Evolutionary conservation across 53 echinoderm and acorn worm species (phyloP), one percentile per base, ranked within the genome.

Genomic region (Stichopus horrens): DNA sequence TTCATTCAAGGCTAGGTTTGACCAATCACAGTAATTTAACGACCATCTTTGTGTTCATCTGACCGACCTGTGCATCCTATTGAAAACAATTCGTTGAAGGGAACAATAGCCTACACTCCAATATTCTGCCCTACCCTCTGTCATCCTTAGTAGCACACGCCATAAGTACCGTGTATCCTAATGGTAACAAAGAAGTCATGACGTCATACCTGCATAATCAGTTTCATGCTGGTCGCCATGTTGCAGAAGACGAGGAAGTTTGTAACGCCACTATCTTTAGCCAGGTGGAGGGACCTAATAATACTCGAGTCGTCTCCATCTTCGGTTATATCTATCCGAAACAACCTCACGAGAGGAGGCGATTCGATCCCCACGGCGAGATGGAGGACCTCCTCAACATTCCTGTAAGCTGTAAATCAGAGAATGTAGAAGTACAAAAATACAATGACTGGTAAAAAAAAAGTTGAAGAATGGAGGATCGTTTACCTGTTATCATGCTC

Each of bases 371-470:
- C 78, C 76, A 91, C 88, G 4, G 98, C 90, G 20, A 93, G 85
- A 75, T 90, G 89, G 55, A 97, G 83, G 57, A 97, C 90, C 16
- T 95, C 95, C 79, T 97, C 93, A 21, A 97, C 98, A 56, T 94
- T 94, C 78, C 88, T 91, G 83, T 95, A 97, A 9, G 98, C 98
- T 96, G 88, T 67, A 23, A 16, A 76, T 7, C 71, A 71, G 71
- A 71, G 71, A 18, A 18, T 71, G 16, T 37, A 37, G 1, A 37
- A 37, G 37, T 37, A 37, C 37, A 37, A 37, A 37, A 37, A 37
- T 37, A 37, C 37, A 37, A 0, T 37, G 37, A 37, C 37, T 37
- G 37, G 37, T 1, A 37, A 37, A 37, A 37, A 37, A 37, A 37
- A 37, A 37, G 37, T 37, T 37, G 1, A 37, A 37, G 37, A 37